phyloP scores from a whole-genome alignment of 1,140 invertebrate species.

The Penaeus japonicus region DNA sequence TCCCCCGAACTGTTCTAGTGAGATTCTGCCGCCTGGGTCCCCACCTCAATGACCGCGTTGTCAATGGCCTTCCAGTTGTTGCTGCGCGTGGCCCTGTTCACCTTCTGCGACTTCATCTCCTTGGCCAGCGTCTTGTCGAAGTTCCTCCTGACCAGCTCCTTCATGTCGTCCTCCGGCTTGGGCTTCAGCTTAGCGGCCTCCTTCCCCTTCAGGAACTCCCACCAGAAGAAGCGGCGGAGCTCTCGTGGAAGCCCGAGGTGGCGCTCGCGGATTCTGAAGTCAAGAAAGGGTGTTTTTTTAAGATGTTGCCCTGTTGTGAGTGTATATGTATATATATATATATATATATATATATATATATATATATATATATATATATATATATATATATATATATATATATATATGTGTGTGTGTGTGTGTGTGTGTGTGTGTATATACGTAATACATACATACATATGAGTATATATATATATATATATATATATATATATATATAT shows the following conservation, averaged over 20 bases:
- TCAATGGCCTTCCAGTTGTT: constrained; percentile 54
- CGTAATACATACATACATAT: background rate
- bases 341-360: background rate
- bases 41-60: constrained; percentile 58
- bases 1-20: background rate
- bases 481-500: background rate
- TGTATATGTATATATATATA: background rate
- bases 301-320: no score
- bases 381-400: background rate
- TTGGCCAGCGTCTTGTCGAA: constrained; percentile 52
- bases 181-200: constrained; percentile 13
- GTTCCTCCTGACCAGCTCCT: constrained; percentile 11
- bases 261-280: constrained; percentile 12
- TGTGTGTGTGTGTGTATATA: background rate
- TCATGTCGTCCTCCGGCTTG: background rate
- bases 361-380: background rate
- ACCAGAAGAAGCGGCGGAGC: constrained; percentile 39
- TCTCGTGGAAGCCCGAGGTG: background rate
- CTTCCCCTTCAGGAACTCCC: constrained; percentile 6
- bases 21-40: background rate
- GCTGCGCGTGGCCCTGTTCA: constrained; percentile 46
- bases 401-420: background rate
- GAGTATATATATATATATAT: background rate
- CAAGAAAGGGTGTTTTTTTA: no score
- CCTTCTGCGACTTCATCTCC: constrained; percentile 55